Percentiles rank a stretch among this genome's conserved stretches.
These are phyloP conservation scores for Drosophila aldrichi DNA, from an alignment of 2,888 invertebrate genomes.

Conservation along the genomic window DNA sequence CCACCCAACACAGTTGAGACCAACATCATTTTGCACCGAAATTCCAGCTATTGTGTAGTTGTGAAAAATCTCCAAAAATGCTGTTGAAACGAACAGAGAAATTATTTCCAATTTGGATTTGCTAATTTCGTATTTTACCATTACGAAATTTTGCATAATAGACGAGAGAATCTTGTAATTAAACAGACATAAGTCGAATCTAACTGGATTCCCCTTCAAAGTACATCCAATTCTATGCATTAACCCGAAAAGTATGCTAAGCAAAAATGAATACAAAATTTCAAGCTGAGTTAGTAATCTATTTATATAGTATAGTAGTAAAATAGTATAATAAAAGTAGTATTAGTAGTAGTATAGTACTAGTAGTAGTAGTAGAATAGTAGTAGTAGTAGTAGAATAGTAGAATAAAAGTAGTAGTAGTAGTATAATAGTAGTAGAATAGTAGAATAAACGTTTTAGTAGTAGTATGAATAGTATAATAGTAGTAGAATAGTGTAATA, in stretches of 20 bases:
- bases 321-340: too few relatives aligned
- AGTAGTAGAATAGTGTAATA: too few relatives aligned
- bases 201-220: not conserved
- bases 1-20: conserved; percentile 2
- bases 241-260: not conserved
- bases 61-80: conserved; percentile 4
- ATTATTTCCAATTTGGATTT: not conserved
- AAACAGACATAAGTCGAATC: not conserved
- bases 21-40: conserved; percentile 2
- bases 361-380: not conserved
- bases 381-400: not conserved
- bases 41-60: conserved; percentile 4
- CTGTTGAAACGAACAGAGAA: not conserved
- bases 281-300: not conserved
- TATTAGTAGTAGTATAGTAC: not conserved
- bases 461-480: too few relatives aligned
- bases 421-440: not conserved
- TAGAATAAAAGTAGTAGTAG: not conserved
- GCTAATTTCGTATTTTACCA: not conserved
- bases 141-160: not conserved
- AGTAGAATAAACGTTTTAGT: not conserved
- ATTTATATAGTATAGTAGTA: not conserved
- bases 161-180: not conserved
- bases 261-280: not conserved
- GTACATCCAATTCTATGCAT: not conserved